Evolutionary conservation across 1,140 invertebrate genomes (phyloP).

Genomic region (Panulirus ornatus): DNA sequence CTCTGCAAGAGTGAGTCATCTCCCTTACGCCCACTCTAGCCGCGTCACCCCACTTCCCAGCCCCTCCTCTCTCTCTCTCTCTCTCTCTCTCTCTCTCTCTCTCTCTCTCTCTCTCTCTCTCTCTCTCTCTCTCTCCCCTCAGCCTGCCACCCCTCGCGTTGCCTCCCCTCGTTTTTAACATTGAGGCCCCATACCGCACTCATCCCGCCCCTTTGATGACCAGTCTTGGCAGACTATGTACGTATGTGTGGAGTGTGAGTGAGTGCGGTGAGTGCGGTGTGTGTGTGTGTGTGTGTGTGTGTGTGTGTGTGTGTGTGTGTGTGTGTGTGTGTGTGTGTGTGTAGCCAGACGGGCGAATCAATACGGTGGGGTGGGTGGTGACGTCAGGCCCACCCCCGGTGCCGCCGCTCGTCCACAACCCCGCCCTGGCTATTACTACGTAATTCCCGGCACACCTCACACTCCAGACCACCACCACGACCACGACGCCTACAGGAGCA

Average conservation of each 20-base stretch:
- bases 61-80: too few relatives aligned
- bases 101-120: not conserved
- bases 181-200: not conserved
- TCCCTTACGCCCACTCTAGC: not conserved
- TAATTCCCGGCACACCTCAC: not conserved
- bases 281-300: too few relatives aligned
- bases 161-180: not conserved
- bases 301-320: not conserved
- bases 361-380: conserved; percentile 10
- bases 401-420: not conserved
- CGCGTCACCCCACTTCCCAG: not conserved
- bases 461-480: too few relatives aligned
- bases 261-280: not conserved
- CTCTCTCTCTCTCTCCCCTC: not conserved
- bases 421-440: not conserved
- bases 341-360: not conserved
- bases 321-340: not conserved
- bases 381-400: not conserved
- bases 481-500: not conserved
- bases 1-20: not conserved
- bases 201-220: not conserved
- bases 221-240: not conserved
- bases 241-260: too few relatives aligned
- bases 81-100: not conserved
- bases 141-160: not conserved